Percentiles rank a stretch among this genome's conserved stretches.
phyloP scores from a whole-genome alignment of 2,888 invertebrate species.

The Caenorhabditis sulstoni region DNA sequence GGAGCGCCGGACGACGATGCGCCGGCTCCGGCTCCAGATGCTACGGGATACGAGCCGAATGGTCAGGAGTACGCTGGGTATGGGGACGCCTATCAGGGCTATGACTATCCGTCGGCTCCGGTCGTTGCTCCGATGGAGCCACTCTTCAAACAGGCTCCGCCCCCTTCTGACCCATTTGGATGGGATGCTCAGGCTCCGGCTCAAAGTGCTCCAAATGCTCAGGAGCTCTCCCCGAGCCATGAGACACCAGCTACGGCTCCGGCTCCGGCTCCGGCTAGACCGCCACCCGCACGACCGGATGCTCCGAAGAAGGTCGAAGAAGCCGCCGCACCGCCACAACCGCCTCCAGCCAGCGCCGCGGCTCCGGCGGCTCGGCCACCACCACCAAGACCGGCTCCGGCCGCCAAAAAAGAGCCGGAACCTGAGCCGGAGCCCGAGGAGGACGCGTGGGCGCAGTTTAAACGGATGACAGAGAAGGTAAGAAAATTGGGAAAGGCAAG shows the following conservation, averaged over 20 bases:
- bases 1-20: slow-evolving; percentile 28
- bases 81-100: slow-evolving; percentile 33
- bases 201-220: too few relatives aligned
- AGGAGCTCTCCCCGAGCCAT: slow-evolving; percentile 33
- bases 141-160: slow-evolving; percentile 61
- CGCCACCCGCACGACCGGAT: slow-evolving; percentile 64
- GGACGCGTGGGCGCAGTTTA: slow-evolving; percentile 79
- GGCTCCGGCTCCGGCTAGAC: slow-evolving; percentile 43
- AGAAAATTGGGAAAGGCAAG: neutral
- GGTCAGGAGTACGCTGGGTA: slow-evolving; percentile 26
- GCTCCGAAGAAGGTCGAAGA: slow-evolving; percentile 53
- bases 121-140: slow-evolving; percentile 43
- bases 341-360: slow-evolving; percentile 65
- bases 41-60: slow-evolving; percentile 25
- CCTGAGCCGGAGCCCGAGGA: slow-evolving; percentile 75
- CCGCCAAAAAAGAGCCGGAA: slow-evolving; percentile 8
- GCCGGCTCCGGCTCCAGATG: neutral
- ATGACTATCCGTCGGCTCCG: slow-evolving; percentile 19
- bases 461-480: slow-evolving; percentile 79
- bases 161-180: slow-evolving; percentile 72
- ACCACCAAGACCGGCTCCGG: slow-evolving; percentile 65
- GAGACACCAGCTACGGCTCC: slow-evolving; percentile 22
- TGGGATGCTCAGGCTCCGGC: slow-evolving; percentile 75
- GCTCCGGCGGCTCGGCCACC: slow-evolving; percentile 68
- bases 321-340: slow-evolving; percentile 43